Conservation (phyloP, 2,797 vertebrate species). For the Enteromius treurensis region DNA sequence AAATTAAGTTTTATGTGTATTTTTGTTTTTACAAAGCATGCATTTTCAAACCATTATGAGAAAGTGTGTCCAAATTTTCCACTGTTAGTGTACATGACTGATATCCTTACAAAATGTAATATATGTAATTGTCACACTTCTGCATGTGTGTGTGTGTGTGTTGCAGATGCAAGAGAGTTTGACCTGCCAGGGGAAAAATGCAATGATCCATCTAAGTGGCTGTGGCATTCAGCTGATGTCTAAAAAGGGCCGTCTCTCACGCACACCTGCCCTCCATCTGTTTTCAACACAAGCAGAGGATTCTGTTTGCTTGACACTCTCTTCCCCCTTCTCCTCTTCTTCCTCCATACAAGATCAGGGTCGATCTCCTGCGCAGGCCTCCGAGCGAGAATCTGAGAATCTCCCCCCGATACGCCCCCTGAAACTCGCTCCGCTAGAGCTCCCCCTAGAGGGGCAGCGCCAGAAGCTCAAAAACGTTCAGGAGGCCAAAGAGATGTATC, state of each 20-base stretch:
- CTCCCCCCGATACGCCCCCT: conserved; percentile 68
- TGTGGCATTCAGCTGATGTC: conserved; percentile 70
- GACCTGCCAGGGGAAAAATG: conserved; percentile 71
- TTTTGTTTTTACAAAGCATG: background rate
- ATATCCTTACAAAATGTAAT: too few species aligned
- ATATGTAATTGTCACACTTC: conserved; percentile 5
- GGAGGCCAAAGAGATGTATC: conserved; percentile 59
- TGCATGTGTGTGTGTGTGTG: conserved; percentile 18
- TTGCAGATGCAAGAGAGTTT: conserved; percentile 66
- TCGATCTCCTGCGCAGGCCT: conserved; percentile 47
- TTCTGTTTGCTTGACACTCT: conserved; percentile 56
- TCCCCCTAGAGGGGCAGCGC: conserved; percentile 76
- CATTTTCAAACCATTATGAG: background rate
- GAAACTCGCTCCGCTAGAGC: conserved; percentile 80
- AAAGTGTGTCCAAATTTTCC: background rate
- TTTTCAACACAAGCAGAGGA: conserved; percentile 61
- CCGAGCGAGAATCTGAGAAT: conserved; percentile 59
- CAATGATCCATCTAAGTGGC: conserved; percentile 68
- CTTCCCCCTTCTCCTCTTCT: conserved; percentile 50
- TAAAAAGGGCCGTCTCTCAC: conserved; percentile 71
- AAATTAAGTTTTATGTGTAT: too few species aligned
- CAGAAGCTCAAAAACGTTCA: conserved; percentile 74
- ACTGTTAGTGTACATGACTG: background rate
- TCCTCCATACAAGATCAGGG: conserved; percentile 11
- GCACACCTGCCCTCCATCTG: conserved; percentile 71